A percentile compares a stretch with the other conserved stretches of the same genome.
Evolutionary conservation across 2,113 vertebrate genomes (phyloP).

Genomic region (Pangasianodon hypophthalmus): DNA sequence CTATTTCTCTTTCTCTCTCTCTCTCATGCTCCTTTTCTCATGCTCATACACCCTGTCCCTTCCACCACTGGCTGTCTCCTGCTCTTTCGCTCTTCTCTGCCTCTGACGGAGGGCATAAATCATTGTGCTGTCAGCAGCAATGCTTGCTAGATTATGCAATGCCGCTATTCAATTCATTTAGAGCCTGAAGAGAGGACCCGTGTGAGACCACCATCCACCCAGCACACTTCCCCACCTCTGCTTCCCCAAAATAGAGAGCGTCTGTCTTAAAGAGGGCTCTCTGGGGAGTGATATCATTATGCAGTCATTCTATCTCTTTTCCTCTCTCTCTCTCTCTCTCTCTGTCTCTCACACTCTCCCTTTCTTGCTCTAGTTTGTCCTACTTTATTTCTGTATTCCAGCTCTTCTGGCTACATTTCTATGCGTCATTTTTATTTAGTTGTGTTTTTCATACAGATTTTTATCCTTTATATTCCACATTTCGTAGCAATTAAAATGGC

Average conservation of each 20-base stretch:
- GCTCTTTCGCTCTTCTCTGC: conserved; percentile 74
- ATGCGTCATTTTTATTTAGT: conserved; percentile 28
- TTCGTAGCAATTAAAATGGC: neutral
- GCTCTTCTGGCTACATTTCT: conserved; percentile 35
- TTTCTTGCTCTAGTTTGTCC: conserved; percentile 53
- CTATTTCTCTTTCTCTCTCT: neutral
- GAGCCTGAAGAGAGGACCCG: conserved; percentile 76
- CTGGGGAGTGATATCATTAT: conserved; percentile 60
- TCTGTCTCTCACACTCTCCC: conserved; percentile 34
- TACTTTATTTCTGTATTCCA: conserved; percentile 53
- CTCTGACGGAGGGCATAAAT: conserved; percentile 88
- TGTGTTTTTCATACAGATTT: conserved; percentile 6
- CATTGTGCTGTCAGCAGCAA: conserved; percentile 85
- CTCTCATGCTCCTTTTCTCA: conserved; percentile 11
- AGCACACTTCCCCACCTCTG: conserved; percentile 45
- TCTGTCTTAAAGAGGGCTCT: conserved; percentile 58
- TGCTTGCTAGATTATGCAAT: conserved; percentile 84
- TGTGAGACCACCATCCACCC: conserved; percentile 54
- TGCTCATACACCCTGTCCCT: conserved; percentile 58
- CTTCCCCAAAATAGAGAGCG: conserved; percentile 59
- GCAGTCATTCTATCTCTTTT: conserved; percentile 50
- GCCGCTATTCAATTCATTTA: conserved; percentile 84
- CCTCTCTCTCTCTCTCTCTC: neutral
- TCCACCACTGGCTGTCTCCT: conserved; percentile 55
- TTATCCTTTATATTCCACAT: conserved; percentile 11